Evolutionary conservation across 1,140 invertebrate genomes (phyloP).

Genomic region (Cotesia typhae): DNA sequence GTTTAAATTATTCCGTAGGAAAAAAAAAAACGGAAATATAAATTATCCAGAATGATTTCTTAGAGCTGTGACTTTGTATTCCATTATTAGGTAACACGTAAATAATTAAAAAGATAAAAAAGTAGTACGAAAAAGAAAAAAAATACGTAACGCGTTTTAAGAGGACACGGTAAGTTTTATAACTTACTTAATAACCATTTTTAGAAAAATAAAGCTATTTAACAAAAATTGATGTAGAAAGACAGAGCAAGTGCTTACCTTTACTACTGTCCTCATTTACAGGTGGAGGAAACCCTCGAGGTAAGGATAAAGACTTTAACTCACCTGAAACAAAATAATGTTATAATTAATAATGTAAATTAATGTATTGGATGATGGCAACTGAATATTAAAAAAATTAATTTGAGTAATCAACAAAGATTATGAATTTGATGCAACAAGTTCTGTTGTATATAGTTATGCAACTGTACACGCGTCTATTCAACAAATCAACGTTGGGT

Average conservation of each 20-base stretch:
- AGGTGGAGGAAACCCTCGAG: constrained; percentile 61
- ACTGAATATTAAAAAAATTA: not conserved
- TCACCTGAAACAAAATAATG: constrained; percentile 62
- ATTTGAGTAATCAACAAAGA: not conserved
- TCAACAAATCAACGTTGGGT: not conserved
- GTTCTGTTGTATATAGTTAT: not conserved
- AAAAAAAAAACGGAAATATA: constrained; percentile 27
- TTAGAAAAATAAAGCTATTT: constrained; percentile 1
- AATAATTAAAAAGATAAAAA: not conserved
- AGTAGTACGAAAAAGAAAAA: not conserved
- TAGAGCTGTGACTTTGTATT: not conserved
- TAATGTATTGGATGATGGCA: not conserved
- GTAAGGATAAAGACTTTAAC: constrained; percentile 65
- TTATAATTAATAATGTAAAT: constrained; percentile 18
- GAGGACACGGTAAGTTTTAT: not conserved
- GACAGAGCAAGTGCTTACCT: not conserved
- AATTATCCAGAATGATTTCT: constrained; percentile 17
- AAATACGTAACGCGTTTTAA: not conserved
- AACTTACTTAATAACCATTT: not conserved
- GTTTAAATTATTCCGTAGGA: not conserved
- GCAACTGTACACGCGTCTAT: constrained; percentile 3
- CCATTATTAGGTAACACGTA: not conserved
- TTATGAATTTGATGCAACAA: not conserved
- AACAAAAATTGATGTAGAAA: not conserved
- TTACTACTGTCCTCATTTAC: constrained; percentile 43